These are phyloP conservation scores for Phyllotreta striolata DNA, from an alignment of 2,888 invertebrate species.

Conservation along the genomic window DNA sequence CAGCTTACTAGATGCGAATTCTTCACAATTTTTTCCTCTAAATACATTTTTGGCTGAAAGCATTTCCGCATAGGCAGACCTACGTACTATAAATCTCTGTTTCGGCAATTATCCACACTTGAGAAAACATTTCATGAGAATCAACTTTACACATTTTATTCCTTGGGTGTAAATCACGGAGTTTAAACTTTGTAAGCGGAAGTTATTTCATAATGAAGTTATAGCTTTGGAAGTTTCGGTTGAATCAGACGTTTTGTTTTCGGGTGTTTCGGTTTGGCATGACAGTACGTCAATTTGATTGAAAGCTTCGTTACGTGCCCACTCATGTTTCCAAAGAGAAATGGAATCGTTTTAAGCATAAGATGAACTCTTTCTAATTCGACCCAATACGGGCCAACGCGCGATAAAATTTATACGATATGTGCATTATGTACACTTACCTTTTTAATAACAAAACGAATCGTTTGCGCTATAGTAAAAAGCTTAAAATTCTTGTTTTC, in stretches of 20 bases:
- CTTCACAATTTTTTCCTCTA: neutral
- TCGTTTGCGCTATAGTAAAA: neutral
- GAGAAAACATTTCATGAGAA: conserved; percentile 25
- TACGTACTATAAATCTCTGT: conserved; percentile 6
- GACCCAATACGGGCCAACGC: too few species aligned
- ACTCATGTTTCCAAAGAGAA: conserved; percentile 7
- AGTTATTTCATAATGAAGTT: conserved; percentile 34
- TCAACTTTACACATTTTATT: conserved; percentile 28
- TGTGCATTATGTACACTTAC: too few species aligned
- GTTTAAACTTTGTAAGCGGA: conserved; percentile 30
- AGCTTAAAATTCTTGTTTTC: neutral
- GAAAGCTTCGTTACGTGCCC: conserved; percentile 21
- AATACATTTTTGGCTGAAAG: neutral
- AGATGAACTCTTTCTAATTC: neutral
- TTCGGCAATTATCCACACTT: conserved; percentile 20
- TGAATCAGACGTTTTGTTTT: conserved; percentile 26
- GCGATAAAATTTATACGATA: too few species aligned
- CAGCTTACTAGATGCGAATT: too few species aligned
- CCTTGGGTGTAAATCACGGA: conserved; percentile 27
- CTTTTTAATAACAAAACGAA: too few species aligned
- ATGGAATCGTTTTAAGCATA: conserved; percentile 13
- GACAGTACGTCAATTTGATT: conserved; percentile 24
- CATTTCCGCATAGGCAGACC: neutral
- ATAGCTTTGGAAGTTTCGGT: conserved; percentile 21
- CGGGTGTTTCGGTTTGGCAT: conserved; percentile 13